Evolutionary conservation across 1,140 invertebrate species (phyloP).

Genomic region (Drosophila auraria): DNA sequence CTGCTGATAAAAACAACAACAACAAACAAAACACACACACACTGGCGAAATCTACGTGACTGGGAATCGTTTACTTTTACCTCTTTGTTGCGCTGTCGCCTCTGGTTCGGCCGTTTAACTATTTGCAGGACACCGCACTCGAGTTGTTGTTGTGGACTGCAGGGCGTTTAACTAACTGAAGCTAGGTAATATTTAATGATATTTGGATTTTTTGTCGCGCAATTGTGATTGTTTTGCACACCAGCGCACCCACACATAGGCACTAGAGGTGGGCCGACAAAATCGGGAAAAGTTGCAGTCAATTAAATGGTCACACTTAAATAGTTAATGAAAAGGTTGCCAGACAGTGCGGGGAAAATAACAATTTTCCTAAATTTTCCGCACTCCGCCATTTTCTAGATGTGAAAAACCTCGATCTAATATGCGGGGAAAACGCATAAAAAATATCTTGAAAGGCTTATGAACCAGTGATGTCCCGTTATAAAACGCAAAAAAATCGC

Average conservation of each 20-base stretch:
- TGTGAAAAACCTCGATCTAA: too few relatives aligned
- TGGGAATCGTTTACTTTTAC: constrained; percentile 55
- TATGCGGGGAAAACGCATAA: too few relatives aligned
- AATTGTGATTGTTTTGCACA: constrained; percentile 77
- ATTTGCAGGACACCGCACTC: constrained; percentile 13
- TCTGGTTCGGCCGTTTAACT: constrained; percentile 16
- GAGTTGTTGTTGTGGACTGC: constrained; percentile 10
- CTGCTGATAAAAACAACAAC: constrained; percentile 70
- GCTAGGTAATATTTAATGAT: constrained; percentile 55
- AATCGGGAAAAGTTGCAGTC: too few relatives aligned
- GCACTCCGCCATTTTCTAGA: too few relatives aligned
- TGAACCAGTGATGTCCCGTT: neutral
- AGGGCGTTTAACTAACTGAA: constrained; percentile 32
- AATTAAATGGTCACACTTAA: too few relatives aligned
- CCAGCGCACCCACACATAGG: constrained; percentile 30
- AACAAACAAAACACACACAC: constrained; percentile 72
- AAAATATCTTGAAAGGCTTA: neutral
- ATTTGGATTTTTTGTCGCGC: constrained; percentile 68
- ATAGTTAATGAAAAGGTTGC: neutral
- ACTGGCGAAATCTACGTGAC: constrained; percentile 43
- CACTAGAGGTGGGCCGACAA: constrained; percentile 23
- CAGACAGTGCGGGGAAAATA: neutral
- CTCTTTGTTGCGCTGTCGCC: constrained; percentile 30
- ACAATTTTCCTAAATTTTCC: neutral
- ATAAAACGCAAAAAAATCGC: neutral